phyloP scores from a whole-genome alignment of 2,113 vertebrate genomes.

The Nothocercus julius region DNA sequence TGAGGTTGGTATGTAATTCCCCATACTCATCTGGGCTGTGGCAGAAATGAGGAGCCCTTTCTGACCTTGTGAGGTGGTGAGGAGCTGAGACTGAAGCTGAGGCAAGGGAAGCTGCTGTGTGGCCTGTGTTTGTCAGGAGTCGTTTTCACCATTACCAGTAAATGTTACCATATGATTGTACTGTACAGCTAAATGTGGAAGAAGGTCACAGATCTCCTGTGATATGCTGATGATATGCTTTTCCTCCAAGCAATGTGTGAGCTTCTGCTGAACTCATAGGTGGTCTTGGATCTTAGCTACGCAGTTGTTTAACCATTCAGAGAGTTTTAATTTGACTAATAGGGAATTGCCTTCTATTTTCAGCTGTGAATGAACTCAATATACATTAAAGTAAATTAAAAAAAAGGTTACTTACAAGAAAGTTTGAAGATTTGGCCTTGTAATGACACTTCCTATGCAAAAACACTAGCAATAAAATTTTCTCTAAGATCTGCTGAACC shows the following conservation, averaged over 20 bases:
- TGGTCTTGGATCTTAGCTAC: background rate
- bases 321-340: background rate
- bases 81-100: background rate
- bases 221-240: fast-evolving
- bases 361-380: background rate
- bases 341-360: slow-evolving; percentile 1
- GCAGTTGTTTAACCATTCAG: background rate
- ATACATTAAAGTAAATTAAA: background rate
- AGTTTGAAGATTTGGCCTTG: background rate
- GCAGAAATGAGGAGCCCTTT: background rate
- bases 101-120: background rate
- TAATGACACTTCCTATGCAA: background rate
- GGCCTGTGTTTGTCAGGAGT: background rate
- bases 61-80: background rate
- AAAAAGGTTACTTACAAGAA: background rate
- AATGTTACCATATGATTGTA: background rate
- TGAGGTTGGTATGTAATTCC: background rate
- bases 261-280: background rate
- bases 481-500: background rate
- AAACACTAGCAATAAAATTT: background rate
- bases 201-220: background rate
- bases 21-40: fast-evolving
- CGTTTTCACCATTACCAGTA: background rate
- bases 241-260: background rate
- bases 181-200: background rate